Percentiles rank a stretch among this genome's conserved stretches.
phyloP scores from a whole-genome alignment of 2,113 vertebrate genomes.

The Myiozetetes cayanensis region DNA sequence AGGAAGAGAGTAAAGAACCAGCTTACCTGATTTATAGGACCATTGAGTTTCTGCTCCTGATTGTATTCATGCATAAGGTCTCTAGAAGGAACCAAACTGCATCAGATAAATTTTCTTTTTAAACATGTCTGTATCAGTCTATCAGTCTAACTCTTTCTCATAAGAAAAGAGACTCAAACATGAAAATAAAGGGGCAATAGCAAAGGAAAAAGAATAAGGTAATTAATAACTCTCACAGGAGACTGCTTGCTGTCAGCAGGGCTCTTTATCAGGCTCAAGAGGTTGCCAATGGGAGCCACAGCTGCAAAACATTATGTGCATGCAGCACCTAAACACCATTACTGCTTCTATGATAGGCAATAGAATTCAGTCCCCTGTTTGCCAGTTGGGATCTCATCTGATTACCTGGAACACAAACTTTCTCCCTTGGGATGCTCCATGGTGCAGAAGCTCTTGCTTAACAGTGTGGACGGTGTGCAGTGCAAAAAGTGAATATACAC shows the following conservation, averaged over 20 bases:
- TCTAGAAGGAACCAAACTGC: neutral
- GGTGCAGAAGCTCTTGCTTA: neutral
- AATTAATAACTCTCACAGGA: neutral
- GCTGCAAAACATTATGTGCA: neutral
- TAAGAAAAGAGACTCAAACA: neutral
- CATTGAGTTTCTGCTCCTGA: neutral
- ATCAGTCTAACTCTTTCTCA: neutral
- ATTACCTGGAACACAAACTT: neutral
- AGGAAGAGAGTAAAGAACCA: neutral
- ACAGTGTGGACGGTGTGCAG: neutral
- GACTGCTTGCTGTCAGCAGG: neutral
- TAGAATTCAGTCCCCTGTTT: neutral
- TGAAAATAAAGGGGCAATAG: neutral
- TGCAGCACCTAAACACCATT: neutral
- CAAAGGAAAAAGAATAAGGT: neutral
- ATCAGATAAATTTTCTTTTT: neutral
- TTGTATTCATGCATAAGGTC: neutral
- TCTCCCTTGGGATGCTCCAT: neutral
- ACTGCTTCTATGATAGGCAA: neutral
- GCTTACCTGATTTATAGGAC: conserved; percentile 10
- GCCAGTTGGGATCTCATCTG: neutral
- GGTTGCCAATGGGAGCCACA: neutral
- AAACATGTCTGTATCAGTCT: neutral
- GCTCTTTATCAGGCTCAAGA: neutral
- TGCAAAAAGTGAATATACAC: neutral